Evolutionary conservation across 2,888 invertebrate genomes (phyloP), one percentile per base, ranked within the genome.

Genomic region (Mesoligia furuncula): DNA sequence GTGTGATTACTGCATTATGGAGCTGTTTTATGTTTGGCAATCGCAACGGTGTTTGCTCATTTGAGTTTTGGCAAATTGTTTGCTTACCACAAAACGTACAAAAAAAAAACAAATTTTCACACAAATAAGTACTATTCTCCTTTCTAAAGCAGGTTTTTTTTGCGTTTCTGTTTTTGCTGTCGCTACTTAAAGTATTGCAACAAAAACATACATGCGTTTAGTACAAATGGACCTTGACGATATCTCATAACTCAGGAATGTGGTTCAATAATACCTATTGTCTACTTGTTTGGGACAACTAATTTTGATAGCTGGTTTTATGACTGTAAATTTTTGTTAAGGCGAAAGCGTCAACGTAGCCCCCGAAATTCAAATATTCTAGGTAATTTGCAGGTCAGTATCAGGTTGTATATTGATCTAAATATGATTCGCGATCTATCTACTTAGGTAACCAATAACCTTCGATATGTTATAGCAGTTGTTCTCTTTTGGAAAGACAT

Each of bases 161-260:
- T 36, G 5, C 17, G 42, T 36, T 13, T 39, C 0, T 73, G 24
- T 48, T 61, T 81, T 68, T 86, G 81, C 79, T 70, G 13, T 69
- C 77, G 70, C 11, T 85, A 86, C 76, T 66, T 8, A 39, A 36
- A 74, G 42, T 65, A 75, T 83, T 85, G 85, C 79, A 86, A 77
- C 73, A 84, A 86, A 87, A 87, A 86, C 77, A 81, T 62, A 62
- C 73, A 86, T 79, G 78, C 68, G 76, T 68, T 73, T 68, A 77
- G 62, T 65, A 68, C 70, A 48, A 80, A 62, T 57, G 27, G 75
- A 69, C 86, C 87, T 85, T 85, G 83, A 61, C 69, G 27, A 73
- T 81, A 87, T 69, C 70, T 79, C 68, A 79, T 83, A 85, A 80
- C 73, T 65, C 17, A 72, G 76, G 85, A 87, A 87, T 87, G 87